Evolutionary conservation across 2,888 invertebrate species (phyloP).

Genomic region (Hipparchia sbordonii): DNA sequence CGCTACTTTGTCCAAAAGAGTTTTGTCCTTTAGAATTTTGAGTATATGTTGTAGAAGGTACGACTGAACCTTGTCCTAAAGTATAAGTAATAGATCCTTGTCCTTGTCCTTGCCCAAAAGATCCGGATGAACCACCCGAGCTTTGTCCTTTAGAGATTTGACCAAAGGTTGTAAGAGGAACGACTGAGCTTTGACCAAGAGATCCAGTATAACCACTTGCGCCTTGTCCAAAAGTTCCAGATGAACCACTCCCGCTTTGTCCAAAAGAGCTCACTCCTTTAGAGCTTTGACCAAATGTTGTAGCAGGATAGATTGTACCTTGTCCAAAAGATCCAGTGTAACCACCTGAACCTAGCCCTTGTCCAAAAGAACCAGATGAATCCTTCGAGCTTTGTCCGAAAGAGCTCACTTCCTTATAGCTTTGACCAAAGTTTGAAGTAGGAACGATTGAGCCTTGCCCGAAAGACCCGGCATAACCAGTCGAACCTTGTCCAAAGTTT

Average conservation of each 20-base stretch:
- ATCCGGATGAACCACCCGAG: background rate
- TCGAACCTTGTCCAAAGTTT: constrained; percentile 21
- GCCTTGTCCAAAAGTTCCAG: background rate
- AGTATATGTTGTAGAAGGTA: constrained; percentile 4
- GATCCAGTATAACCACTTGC: constrained; percentile 6
- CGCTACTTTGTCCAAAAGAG: constrained; percentile 1
- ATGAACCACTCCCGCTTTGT: constrained; percentile 2
- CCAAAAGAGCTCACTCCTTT: background rate
- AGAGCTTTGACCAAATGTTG: constrained; percentile 1
- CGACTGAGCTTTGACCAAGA: background rate
- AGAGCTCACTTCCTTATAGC: background rate
- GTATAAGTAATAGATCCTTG: background rate
- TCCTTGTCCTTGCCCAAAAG: constrained; percentile 1
- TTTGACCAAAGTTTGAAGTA: constrained; percentile 2
- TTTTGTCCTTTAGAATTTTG: background rate
- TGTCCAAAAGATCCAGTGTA: constrained; percentile 2
- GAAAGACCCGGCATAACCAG: background rate
- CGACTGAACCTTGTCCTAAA: background rate
- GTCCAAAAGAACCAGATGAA: constrained; percentile 5
- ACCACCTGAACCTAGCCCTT: constrained; percentile 3
- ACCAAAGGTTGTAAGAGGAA: constrained; percentile 3
- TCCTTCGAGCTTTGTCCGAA: constrained; percentile 2
- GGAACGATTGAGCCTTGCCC: background rate
- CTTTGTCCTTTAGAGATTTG: constrained; percentile 1
- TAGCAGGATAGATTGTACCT: background rate